Percentiles rank a stretch among this genome's conserved stretches.
These are phyloP conservation scores for Onychostruthus taczanowskii DNA, from an alignment of 2,113 vertebrate genomes.

Conservation along the genomic window DNA sequence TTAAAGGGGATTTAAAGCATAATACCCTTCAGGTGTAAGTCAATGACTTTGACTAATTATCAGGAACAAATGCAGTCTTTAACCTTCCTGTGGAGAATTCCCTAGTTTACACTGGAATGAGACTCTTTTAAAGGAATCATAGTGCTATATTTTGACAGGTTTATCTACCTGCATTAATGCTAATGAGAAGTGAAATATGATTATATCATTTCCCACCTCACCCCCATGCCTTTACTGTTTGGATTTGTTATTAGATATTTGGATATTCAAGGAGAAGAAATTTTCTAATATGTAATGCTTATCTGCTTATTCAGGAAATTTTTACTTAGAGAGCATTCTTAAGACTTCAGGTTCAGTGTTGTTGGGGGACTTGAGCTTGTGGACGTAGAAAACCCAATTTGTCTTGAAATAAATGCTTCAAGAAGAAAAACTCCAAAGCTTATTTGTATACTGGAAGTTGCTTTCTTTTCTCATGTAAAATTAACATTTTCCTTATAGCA, in stretches of 20 bases:
- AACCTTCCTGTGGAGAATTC: background rate
- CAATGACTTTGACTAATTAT: slow-evolving; percentile 29
- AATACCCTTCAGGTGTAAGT: slow-evolving; percentile 26
- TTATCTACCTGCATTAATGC: background rate
- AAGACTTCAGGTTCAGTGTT: background rate
- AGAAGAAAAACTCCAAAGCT: background rate
- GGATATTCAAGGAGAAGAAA: background rate
- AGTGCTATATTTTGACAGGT: background rate
- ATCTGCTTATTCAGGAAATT: background rate
- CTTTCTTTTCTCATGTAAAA: background rate
- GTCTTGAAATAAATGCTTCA: background rate
- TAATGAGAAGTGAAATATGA: background rate
- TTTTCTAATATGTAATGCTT: background rate
- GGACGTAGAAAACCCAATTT: background rate
- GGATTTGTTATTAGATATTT: background rate
- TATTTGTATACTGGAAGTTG: background rate
- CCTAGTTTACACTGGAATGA: background rate
- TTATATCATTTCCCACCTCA: background rate
- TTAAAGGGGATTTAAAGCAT: background rate
- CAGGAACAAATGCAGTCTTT: background rate
- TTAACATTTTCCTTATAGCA: background rate
- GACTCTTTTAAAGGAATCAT: background rate
- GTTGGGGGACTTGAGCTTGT: background rate
- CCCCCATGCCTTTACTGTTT: background rate
- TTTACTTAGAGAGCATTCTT: background rate